Conservation (phyloP, 2,113 vertebrate genomes). For the Connochaetes taurinus region DNA sequence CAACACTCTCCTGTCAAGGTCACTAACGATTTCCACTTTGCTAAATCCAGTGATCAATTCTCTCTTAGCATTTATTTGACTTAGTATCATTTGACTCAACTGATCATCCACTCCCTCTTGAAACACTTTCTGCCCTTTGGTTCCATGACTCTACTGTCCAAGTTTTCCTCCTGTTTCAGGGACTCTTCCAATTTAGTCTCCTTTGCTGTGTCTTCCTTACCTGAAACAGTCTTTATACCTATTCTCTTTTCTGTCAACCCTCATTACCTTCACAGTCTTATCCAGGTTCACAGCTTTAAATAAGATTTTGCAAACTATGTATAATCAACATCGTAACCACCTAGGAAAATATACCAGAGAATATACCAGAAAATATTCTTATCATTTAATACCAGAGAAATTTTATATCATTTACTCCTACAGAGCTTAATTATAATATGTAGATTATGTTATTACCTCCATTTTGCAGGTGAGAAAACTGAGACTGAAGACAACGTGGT, state of each 20-base stretch:
- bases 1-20: background rate
- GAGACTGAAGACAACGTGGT: background rate
- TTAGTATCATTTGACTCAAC: background rate
- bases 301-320: background rate
- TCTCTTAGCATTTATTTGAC: background rate
- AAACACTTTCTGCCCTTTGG: background rate
- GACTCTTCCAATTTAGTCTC: background rate
- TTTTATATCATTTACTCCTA: background rate
- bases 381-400: background rate
- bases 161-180: background rate
- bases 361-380: background rate
- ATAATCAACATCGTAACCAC: background rate
- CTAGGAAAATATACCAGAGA: background rate
- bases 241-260: background rate
- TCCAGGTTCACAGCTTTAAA: background rate
- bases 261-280: background rate
- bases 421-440: background rate
- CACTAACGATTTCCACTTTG: background rate
- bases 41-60: background rate
- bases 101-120: background rate
- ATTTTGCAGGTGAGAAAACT: background rate
- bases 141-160: background rate
- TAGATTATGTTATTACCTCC: background rate
- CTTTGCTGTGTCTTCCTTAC: background rate
- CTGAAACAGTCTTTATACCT: background rate